Base-by-base conservation (phyloP, 2,113 vertebrate genomes). In the Thermophis baileyi region DNA sequence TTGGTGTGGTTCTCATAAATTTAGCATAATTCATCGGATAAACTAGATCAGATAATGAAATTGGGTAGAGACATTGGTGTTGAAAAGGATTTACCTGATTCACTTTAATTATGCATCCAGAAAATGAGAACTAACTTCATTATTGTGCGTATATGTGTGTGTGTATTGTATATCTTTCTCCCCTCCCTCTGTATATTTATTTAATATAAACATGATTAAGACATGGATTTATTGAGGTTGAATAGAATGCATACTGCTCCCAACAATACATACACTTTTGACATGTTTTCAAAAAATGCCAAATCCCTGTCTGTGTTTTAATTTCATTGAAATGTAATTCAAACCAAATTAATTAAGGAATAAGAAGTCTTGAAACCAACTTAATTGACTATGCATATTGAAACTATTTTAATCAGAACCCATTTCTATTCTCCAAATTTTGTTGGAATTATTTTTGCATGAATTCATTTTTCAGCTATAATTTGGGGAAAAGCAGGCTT, bases 1-100 rank as follows among this genome's bases (percentile, higher is more conserved):
- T 97, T 96, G 95, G 95, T 96, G 93, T 96, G 93, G 94, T 96
- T 95, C 93, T 94, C 94, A 95, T 95, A 97, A 97, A 97, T 95
- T 95, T 97, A 97, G 95, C 96, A 96, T 95, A 95, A 74, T 94
- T 96, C 92, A 93, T 90, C 94, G 94, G 94, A 95, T 95, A 90
- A 91, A 47, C 63, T 94, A 91, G 94, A 94, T 96, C 91, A 74
- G 89, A 90, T 91, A 51, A 91, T 16, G 51, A 86, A 93, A 90
- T 44, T 89, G 3, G 91, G 14, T 91, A 93, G 89, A 92, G 92
- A 93, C n/a, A 95, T 87, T 14, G 0, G 88, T 93, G 49, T 81
- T 89, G 89, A 92, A 54, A 53, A 22, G 54, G 46, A 63, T 93
- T 95, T 95, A 94, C 89, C 94, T 95, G 22, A 6, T 95, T 27